phyloP scores from a whole-genome alignment of 1,140 invertebrate genomes.

The Pseudobourletiella spinata region DNA sequence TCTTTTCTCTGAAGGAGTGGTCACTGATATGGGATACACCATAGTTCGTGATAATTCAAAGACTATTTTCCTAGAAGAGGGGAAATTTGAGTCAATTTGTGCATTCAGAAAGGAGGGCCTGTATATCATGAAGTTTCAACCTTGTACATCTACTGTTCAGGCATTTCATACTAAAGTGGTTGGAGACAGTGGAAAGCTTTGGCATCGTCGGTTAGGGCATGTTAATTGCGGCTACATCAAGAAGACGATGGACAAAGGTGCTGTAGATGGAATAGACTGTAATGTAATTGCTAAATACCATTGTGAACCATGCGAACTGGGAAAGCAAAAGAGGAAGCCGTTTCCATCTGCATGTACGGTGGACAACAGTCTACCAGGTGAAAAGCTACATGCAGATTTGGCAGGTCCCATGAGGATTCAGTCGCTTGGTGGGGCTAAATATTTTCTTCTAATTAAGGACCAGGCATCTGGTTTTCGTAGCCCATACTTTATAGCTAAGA shows the following conservation, averaged over 20 bases:
- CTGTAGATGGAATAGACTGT: background rate
- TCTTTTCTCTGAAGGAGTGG: no score
- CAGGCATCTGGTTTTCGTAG: constrained; percentile 40
- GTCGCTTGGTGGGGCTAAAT: background rate
- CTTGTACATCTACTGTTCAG: no score
- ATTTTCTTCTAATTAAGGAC: constrained; percentile 40
- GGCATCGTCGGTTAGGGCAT: background rate
- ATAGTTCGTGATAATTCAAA: no score
- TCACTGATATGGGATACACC: no score
- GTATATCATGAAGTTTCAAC: no score
- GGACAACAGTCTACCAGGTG: background rate
- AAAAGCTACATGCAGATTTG: background rate
- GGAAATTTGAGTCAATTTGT: no score
- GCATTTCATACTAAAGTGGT: no score
- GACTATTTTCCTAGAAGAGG: no score
- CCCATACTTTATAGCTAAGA: constrained; percentile 42
- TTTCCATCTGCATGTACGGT: background rate
- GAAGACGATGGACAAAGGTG: background rate
- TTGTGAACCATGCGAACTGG: background rate
- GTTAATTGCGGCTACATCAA: background rate
- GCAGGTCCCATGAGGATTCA: background rate
- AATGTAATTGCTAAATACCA: background rate
- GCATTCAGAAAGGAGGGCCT: no score
- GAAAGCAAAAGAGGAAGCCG: background rate
- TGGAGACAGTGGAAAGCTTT: no score